These are phyloP conservation scores for Notiomystis cincta DNA, from an alignment of 2,113 vertebrate species.

Conservation along the genomic window DNA sequence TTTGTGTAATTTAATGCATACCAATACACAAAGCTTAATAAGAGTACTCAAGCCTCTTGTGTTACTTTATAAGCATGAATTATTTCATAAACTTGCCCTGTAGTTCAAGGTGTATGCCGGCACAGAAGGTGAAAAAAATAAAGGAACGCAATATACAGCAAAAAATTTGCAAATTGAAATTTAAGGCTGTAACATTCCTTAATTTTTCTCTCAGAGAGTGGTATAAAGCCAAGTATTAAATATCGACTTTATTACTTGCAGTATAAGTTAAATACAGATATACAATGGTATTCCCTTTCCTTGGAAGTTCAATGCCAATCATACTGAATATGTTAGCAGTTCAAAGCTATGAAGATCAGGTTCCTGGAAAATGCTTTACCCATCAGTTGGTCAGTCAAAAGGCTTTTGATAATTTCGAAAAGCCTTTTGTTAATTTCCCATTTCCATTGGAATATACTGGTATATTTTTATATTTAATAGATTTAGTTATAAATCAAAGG, in stretches of 20 bases:
- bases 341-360: neutral
- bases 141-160: fast-evolving
- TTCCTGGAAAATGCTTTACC: neutral
- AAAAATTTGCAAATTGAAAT: neutral
- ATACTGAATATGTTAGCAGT: neutral
- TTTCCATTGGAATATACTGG: neutral
- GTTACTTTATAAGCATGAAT: neutral
- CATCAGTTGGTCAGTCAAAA: neutral
- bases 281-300: neutral
- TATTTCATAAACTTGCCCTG: neutral
- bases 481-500: neutral
- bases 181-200: neutral
- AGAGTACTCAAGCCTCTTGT: neutral
- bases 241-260: neutral
- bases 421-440: neutral
- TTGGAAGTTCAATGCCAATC: neutral
- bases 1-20: neutral
- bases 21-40: neutral
- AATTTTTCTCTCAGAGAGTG: neutral
- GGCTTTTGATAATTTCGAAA: no score
- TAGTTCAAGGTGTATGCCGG: neutral
- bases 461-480: neutral
- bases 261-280: neutral
- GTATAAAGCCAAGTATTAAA: neutral
- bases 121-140: fast-evolving